These are phyloP conservation scores for Telenomus remus DNA, from an alignment of 1,140 invertebrate genomes.

Conservation along the genomic window DNA sequence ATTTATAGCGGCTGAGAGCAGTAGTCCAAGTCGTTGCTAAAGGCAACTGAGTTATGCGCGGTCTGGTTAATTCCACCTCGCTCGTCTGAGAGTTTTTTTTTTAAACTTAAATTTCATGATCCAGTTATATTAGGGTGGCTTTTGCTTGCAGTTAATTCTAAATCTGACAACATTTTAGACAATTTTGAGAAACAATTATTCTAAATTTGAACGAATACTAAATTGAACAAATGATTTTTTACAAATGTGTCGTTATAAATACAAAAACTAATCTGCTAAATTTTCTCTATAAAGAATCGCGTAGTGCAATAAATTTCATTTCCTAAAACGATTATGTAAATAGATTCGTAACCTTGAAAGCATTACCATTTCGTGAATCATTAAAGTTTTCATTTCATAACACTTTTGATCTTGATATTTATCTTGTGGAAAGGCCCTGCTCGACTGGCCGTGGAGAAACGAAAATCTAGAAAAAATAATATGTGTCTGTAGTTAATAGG, in stretches of 20 bases:
- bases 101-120: slow-evolving; percentile 64
- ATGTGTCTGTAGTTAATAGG: too few relatives aligned
- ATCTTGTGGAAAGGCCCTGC: background rate
- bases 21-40: slow-evolving; percentile 60
- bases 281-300: background rate
- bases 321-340: too few relatives aligned
- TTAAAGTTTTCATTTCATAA: slow-evolving; percentile 4
- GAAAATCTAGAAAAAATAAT: too few relatives aligned
- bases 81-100: slow-evolving; percentile 65
- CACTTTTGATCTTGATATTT: slow-evolving; percentile 5
- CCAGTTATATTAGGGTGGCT: slow-evolving; percentile 37
- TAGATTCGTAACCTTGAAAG: background rate
- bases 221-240: background rate
- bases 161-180: slow-evolving; percentile 16
- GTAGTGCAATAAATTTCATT: background rate
- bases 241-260: too few relatives aligned
- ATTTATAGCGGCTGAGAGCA: slow-evolving; percentile 73
- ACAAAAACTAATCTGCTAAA: background rate
- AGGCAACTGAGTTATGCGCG: slow-evolving; percentile 67
- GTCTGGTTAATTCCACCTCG: slow-evolving; percentile 68
- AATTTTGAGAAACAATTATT: background rate
- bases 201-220: too few relatives aligned
- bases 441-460: background rate
- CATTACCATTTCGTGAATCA: slow-evolving; percentile 6
- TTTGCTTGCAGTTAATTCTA: slow-evolving; percentile 43